Evolutionary conservation across 2,797 vertebrate species (phyloP).

Genomic region (Falco naumanni): DNA sequence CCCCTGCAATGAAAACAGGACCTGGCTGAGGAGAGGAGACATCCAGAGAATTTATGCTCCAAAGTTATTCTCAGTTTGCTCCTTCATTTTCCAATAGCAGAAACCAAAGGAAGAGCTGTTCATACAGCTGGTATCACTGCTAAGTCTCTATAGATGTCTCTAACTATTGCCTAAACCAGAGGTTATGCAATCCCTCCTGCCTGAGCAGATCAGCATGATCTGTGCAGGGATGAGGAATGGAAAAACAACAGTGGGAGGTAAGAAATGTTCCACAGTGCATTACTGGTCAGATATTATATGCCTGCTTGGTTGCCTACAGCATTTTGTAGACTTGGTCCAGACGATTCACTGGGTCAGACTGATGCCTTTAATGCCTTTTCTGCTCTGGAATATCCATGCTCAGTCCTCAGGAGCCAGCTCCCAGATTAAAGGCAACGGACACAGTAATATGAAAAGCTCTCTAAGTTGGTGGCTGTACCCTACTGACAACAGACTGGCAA

Average conservation of each 20-base stretch:
- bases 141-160: neutral
- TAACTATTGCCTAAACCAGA: neutral
- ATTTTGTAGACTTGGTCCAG: neutral
- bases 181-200: neutral
- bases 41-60: neutral
- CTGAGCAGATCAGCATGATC: neutral
- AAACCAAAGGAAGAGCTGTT: neutral
- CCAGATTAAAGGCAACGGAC: neutral
- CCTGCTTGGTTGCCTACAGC: neutral
- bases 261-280: fast-evolving
- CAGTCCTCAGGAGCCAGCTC: neutral
- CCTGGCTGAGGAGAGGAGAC: neutral
- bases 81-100: neutral
- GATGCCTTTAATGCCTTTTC: neutral
- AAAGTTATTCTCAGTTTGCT: neutral
- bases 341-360: neutral
- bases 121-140: neutral
- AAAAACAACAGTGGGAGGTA: neutral
- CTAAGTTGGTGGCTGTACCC: slow-evolving; percentile 53
- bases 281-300: neutral
- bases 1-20: neutral
- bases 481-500: slow-evolving; percentile 73
- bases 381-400: neutral
- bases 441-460: slow-evolving; percentile 17
- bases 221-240: neutral